These are phyloP conservation scores for Rhadinocentrus ornatus DNA, from an alignment of 2,797 vertebrate species.

Conservation along the genomic window DNA sequence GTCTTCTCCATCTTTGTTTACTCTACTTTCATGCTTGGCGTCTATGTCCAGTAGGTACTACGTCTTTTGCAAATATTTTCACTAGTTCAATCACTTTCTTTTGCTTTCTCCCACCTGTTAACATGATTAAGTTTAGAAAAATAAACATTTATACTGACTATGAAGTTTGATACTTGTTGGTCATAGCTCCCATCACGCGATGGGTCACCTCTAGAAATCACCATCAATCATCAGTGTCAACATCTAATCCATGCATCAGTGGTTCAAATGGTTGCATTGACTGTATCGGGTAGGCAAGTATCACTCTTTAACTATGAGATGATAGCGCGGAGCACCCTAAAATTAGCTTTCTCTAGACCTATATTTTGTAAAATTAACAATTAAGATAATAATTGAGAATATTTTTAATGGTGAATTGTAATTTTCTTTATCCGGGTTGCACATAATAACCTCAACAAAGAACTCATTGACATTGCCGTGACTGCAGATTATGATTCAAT, in stretches of 20 bases:
- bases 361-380: background rate
- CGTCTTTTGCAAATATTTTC: too few species aligned
- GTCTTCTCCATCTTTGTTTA: background rate
- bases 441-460: background rate
- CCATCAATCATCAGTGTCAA: background rate
- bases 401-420: background rate
- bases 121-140: background rate
- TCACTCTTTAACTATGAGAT: background rate
- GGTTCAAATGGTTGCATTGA: background rate
- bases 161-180: too few species aligned
- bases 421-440: background rate
- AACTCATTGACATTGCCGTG: background rate
- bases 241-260: background rate
- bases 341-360: background rate
- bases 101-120: background rate
- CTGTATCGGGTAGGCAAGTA: background rate
- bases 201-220: background rate
- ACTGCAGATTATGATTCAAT: constrained; percentile 9
- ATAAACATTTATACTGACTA: too few species aligned
- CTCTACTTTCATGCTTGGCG: background rate
- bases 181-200: background rate
- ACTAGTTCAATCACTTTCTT: too few species aligned
- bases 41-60: too few species aligned
- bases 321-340: background rate
- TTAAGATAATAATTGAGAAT: background rate